Evolutionary conservation across 2,888 invertebrate species (phyloP).

Genomic region (Tiliacea citrago): DNA sequence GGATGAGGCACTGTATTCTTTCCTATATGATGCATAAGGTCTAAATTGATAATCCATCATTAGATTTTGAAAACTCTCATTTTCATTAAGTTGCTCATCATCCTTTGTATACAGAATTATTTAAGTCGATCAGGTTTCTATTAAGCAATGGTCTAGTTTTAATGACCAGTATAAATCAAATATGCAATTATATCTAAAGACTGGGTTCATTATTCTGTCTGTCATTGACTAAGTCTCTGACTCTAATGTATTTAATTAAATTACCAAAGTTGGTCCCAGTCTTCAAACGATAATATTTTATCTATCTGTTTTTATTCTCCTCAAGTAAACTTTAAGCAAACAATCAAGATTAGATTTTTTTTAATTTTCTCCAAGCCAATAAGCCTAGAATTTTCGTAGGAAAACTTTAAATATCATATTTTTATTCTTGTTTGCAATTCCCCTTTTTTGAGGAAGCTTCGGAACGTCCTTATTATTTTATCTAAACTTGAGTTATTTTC

Average conservation of each 20-base stretch:
- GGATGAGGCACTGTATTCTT: background rate
- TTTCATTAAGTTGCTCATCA: conserved; percentile 39
- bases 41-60: background rate
- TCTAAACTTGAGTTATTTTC: background rate
- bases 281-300: background rate
- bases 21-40: background rate
- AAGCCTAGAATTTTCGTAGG: conserved; percentile 15
- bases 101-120: conserved; percentile 17
- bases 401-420: background rate
- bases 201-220: conserved; percentile 54
- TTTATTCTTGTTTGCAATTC: background rate
- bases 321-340: too few species aligned
- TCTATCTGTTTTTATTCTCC: background rate
- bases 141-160: conserved; percentile 43
- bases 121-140: conserved; percentile 28
- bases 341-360: background rate
- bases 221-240: conserved; percentile 48
- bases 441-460: background rate
- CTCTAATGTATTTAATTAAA: conserved; percentile 52
- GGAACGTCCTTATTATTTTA: background rate
- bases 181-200: conserved; percentile 48
- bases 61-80: conserved; percentile 1
- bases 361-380: background rate
- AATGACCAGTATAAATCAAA: conserved; percentile 50
- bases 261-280: conserved; percentile 23